Evolutionary conservation across 1,140 invertebrate species (phyloP), one percentile per base, ranked within the genome.

Genomic region (Andrena cerasifolii): DNA sequence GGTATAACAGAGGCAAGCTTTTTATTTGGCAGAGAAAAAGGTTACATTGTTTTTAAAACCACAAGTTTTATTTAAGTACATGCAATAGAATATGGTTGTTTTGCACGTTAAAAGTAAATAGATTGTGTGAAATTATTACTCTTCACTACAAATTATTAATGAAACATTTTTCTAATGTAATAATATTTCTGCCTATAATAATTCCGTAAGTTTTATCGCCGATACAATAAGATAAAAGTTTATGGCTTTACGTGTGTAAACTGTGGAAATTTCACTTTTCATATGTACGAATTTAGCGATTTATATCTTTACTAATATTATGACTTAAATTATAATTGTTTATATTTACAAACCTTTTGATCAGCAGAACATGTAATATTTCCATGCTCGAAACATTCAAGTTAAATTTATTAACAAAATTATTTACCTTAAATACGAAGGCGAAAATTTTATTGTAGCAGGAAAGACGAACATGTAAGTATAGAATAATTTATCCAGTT

Each of bases 401-500:
- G 21, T 28, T n/a, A 43, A 47, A 58, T 5, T 59, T 7, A 36
- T 14, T 56, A 47, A 18, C 10, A 47, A 63, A 75, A 58, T 47
- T 36, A 6, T 33, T 67, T 33, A 14, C 31, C 24, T n/a, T 33
- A n/a, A 59, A 14, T 66, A 31, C n/a, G 5, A 47, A 56, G 5
- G 16, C 45, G 45, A 58, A 75, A 16, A 12, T 10, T 75, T 56
- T 21, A 33, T 67, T 36, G 47, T 54, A 28, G 36, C 40, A 54
- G 16, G 47, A 53, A 68, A 82, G 77, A 86, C 68, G 82, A 80
- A 83, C 80, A 74, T 61, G 21, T 54, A 77, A 77, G 77, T 77
- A 74, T 78, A 59, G 71, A 78, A 74, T 80, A 84, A 87, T 87
- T 78, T 74, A 74, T 89, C 86, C 87, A 40, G 1, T 58, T 68